phyloP scores from a whole-genome alignment of 2,113 vertebrate species.

The Nicator chloris region DNA sequence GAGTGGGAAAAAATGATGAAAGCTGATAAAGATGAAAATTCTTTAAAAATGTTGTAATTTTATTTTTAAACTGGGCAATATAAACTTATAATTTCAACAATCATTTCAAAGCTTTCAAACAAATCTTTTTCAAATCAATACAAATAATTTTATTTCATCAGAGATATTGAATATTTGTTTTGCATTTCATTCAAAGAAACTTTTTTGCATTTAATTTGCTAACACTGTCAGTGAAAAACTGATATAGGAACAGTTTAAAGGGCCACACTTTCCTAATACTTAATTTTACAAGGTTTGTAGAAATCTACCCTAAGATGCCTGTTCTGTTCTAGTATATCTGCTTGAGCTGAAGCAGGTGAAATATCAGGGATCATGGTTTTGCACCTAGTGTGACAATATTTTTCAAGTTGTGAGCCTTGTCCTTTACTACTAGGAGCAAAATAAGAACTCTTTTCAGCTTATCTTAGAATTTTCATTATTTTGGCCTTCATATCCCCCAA shows the following conservation, averaged over 20 bases:
- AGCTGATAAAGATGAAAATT: background rate
- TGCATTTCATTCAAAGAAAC: background rate
- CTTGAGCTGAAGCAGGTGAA: background rate
- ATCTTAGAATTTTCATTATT: conserved; percentile 4
- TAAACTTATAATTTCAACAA: background rate
- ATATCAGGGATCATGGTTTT: background rate
- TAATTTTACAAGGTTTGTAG: background rate
- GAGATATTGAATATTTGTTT: background rate
- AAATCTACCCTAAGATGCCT: background rate
- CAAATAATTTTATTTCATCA: background rate
- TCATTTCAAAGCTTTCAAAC: background rate
- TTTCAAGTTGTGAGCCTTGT: background rate
- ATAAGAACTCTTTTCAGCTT: background rate
- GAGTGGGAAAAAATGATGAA: accelerated
- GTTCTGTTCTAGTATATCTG: background rate
- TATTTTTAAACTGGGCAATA: background rate
- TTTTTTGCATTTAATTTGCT: background rate
- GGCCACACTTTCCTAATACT: background rate
- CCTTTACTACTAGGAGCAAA: background rate
- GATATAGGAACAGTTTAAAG: background rate
- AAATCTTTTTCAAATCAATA: background rate
- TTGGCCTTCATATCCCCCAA: background rate
- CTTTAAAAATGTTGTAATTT: background rate
- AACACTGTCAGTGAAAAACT: background rate
- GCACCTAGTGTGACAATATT: background rate